Base-by-base conservation (phyloP, 2,888 invertebrate genomes). In the Steinernema carpocapsae region DNA sequence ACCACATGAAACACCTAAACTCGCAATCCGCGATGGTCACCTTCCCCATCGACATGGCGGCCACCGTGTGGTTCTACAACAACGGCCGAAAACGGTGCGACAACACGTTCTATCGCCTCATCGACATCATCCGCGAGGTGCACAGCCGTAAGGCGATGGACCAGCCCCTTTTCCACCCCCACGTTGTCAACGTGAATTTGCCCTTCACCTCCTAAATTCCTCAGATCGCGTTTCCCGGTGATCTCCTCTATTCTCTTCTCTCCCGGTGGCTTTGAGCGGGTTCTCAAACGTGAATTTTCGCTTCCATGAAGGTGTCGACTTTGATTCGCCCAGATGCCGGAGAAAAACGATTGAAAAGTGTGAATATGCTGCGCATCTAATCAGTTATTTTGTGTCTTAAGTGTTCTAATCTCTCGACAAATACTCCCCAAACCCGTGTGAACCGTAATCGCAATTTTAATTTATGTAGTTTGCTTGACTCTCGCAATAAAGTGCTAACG, bases 21-120 rank as follows among this genome's bases (percentile, higher is more conserved):
- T 6, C n/a, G n/a, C 56, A 56, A 17, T 22, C 56, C 24, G 12
- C 56, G 26, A 26, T 26, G 26, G n/a, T 56, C 19, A 56, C 26
- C 56, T 56, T 56, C 56, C 56, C 22, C 56, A 26, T 26, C 6
- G 56, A 56, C 56, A 56, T 56, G 56, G 56, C 56, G 6, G 3
- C 56, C 56, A 56, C 56, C 26, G 22, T 56, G n/a, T 56, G 56
- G 56, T 56, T 56, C 56, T 56, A 56, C 56, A 56, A 56, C 56
- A 56, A 56, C 56, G 56, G 56, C 26, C 56, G 56, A 3, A 56
- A 56, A 56, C 56, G 56, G 26, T 56, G 56, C 56, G 56, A 56
- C 56, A 56, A 56, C 56, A 56, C 56, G 24, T 56, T 56, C 26
- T 56, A 7, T 26, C 56, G 56, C 6, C 56, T 56, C 56, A 17